These are phyloP conservation scores for Phragmatobia fuliginosa DNA, from an alignment of 2,888 invertebrate genomes.

Conservation along the genomic window DNA sequence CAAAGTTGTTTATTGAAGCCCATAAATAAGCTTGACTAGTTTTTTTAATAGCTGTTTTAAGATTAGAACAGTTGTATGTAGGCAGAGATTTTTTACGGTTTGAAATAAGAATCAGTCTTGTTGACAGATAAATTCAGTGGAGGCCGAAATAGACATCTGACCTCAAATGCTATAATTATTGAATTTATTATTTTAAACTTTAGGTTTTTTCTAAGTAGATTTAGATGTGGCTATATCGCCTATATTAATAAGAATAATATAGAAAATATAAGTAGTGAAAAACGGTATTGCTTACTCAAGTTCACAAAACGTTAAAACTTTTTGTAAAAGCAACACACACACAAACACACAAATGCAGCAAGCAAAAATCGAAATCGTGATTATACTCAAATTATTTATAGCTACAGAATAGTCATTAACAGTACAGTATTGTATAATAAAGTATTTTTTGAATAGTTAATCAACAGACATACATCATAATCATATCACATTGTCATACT, in stretches of 20 bases:
- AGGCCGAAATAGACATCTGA: constrained; percentile 33
- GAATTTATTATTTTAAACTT: constrained; percentile 27
- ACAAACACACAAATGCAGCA: background rate
- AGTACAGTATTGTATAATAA: too few species aligned
- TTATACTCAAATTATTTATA: background rate
- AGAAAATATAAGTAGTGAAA: background rate
- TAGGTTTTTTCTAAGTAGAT: constrained; percentile 10
- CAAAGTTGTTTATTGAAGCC: constrained; percentile 16
- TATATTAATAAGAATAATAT: background rate
- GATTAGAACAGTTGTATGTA: constrained; percentile 22
- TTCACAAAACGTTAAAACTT: too few species aligned
- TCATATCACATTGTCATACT: background rate
- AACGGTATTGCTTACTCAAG: too few species aligned
- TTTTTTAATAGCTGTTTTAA: constrained; percentile 16
- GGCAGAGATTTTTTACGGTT: constrained; percentile 14
- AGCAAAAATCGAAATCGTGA: background rate
- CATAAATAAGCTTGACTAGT: constrained; percentile 11
- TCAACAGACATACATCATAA: too few species aligned
- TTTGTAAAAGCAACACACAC: too few species aligned
- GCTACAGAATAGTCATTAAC: background rate
- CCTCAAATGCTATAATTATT: constrained; percentile 32
- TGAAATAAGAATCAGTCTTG: constrained; percentile 19
- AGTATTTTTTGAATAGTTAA: too few species aligned
- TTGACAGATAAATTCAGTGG: constrained; percentile 22
- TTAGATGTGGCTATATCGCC: constrained; percentile 1